Evolutionary conservation across 2,113 vertebrate genomes (phyloP), one percentile per base, ranked within the genome.

Genomic region (Entosphenus tridentatus): DNA sequence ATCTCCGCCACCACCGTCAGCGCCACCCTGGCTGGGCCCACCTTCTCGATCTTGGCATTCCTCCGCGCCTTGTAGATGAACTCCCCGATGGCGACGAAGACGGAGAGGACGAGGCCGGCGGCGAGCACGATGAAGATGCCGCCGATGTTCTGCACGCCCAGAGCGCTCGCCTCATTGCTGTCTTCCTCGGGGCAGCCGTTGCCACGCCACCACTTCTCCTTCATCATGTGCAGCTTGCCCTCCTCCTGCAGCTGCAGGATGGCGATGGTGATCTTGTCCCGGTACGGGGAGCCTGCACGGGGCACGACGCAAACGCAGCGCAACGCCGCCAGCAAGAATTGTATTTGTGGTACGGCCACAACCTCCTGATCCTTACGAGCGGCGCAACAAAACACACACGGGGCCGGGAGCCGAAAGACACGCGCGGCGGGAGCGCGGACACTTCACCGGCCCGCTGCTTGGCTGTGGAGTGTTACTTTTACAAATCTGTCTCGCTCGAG

Each of bases 51-150:
- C 73, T 95, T 88, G 0, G 88, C 85, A 0, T 86, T 96, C 73
- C 95, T 95, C 71, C 89, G 81, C 57, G 96, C 83, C 73, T 96
- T 96, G 82, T 96, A 96, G 77, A 95, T 76, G 72, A 98, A 98
- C 80, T 98, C 93, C 70, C 89, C 89, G 72, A 96, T 82, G 9
- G 93, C 93, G 78, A 98, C 92, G 2, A 98, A 84, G 72, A 96
- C 83, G 0, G 93, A 96, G 2, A 98, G 84, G 75, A 95, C 86
- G 70, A 98, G 78, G 11, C 93, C 93, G 0, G 86, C 95, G 1
- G 93, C 93, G 77, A 98, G 74, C 57, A 96, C 89, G 2, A 98
- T 96, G 80, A 98, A 98, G 77, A 96, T 90, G 58, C 93, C 92
- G 0, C 92, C 90, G 0, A 98, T 88, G 77, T 95, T 96, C 72